Base-by-base conservation (phyloP, 2,113 vertebrate genomes). In the Arvicanthis niloticus region DNA sequence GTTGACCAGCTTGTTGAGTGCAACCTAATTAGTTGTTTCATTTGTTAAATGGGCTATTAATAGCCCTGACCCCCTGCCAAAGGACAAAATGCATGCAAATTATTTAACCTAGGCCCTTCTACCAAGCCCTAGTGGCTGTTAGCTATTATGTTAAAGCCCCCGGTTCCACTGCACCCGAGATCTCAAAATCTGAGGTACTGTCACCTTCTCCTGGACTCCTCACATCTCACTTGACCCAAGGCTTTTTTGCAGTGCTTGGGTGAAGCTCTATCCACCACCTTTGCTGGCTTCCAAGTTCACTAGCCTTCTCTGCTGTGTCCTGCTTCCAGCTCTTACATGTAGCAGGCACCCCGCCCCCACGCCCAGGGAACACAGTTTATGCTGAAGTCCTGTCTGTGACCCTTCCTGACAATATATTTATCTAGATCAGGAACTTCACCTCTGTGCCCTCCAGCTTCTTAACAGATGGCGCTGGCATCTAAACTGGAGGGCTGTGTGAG, bases 401-500 rank as follows among this genome's bases (percentile, higher is more conserved):
- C 81, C 26, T 48, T 2, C 22, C 40, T 1, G 40, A 77, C 76
- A 21, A 5, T 0, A 3, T 0, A 2, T 60, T 21, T 7, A 4
- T 45, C 62, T 51, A 53, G 53, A 29, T 12, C 85, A 45, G 62
- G 31, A 42, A 12, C 80, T 34, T n/a, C n/a, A 13, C 34, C 60
- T 53, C 53, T 58, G 73, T 34, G 92, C 42, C 65, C 21, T 42
- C 67, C 21, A 0, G 15, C 16, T 26, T 86, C 45, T 78, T 76
- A 6, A 48, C 24, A 56, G n/a, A 53, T 1, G 7, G 51, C 31
- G 3, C 9, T n/a, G 19, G 58, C 40, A 76, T 4, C 40, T 81
- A 8, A 84, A 51, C 67, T 40, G 70, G 7, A 72, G 76, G 56
- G 3, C 34, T 42, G 62, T 70, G 45, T 31, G 85, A 29, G 40